These are phyloP conservation scores for Oreonectes daqikongensis DNA, from an alignment of 2,797 vertebrate species.

Conservation along the genomic window DNA sequence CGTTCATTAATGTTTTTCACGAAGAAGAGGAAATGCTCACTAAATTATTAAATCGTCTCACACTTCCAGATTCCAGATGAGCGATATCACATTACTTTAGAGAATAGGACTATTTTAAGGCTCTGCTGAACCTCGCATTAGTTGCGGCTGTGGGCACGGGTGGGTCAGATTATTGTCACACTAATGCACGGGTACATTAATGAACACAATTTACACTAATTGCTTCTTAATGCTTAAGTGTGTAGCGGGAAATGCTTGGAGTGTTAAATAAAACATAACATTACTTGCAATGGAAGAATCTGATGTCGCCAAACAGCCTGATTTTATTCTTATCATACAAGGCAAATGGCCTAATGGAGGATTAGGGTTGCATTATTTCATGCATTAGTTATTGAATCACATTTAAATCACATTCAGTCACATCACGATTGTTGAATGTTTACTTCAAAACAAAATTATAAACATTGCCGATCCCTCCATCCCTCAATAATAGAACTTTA, in stretches of 20 bases:
- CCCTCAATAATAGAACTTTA: neutral
- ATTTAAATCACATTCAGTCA: neutral
- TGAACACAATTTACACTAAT: slow-evolving; percentile 45
- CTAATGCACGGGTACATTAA: slow-evolving; percentile 39
- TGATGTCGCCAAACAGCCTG: neutral
- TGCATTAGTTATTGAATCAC: neutral
- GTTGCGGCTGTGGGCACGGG: neutral
- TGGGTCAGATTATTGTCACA: slow-evolving; percentile 23
- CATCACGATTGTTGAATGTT: neutral
- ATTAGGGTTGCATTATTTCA: neutral
- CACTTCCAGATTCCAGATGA: slow-evolving; percentile 17
- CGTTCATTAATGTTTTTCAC: neutral
- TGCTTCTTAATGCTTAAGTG: slow-evolving; percentile 38
- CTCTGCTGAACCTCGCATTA: slow-evolving; percentile 16
- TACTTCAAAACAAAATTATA: neutral
- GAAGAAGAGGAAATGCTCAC: slow-evolving; percentile 19
- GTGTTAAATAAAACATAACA: slow-evolving; percentile 31
- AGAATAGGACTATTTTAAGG: slow-evolving; percentile 14
- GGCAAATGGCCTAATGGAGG: neutral
- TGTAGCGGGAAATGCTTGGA: neutral
- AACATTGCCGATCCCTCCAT: neutral
- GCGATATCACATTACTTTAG: slow-evolving; percentile 1
- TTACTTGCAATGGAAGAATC: slow-evolving; percentile 3
- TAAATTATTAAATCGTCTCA: slow-evolving; percentile 34
- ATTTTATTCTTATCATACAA: neutral